Base-by-base conservation (phyloP, 2,888 invertebrate genomes). In the Mythimna impura region DNA sequence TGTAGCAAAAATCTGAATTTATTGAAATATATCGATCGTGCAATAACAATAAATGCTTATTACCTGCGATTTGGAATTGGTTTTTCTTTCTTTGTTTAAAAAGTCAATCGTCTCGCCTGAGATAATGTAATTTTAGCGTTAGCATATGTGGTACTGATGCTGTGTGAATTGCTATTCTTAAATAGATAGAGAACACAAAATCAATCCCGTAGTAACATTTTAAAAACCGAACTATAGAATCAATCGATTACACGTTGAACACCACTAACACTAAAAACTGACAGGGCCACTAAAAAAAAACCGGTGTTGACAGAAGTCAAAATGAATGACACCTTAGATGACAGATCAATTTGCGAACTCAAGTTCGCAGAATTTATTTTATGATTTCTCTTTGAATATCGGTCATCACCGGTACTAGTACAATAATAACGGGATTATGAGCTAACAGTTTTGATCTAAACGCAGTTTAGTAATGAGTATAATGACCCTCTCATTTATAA, bases 381-480 rank as follows among this genome's bases (percentile, higher is more conserved):
- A 55, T 57, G 77, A 70, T 84, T 81, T 81, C 84, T 81, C 82
- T 84, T 84, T 71, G 67, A 62, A 60, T 76, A 76, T 58, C 82
- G 82, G 85, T 84, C 64, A 81, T 52, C 34, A 81, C 81, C 81
- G 81, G 76, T 70, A 1, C 9, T 9, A 9, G 9, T 36, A 75
- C 58, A 34, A 36, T 34, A 81, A 66, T 84, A 78, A 85, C 83
- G 85, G 85, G 66, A 74, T 62, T 82, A 62, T 73, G 57, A 54
- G 57, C 64, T 57, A 80, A 80, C 65, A 76, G 65, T 71, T 81
- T 84, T 66, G 65, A 67, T 71, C 20, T 60, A 50, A 76, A 61
- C 43, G 64, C 36, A 66, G 58, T 66, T 36, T 34, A 9, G 43
- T 70, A 55, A 80, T 74, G 75, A 74, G 22, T 60, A 40, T 52